These are phyloP conservation scores for Platerodrilus igneus DNA, from an alignment of 2,888 invertebrate species.

Conservation along the genomic window DNA sequence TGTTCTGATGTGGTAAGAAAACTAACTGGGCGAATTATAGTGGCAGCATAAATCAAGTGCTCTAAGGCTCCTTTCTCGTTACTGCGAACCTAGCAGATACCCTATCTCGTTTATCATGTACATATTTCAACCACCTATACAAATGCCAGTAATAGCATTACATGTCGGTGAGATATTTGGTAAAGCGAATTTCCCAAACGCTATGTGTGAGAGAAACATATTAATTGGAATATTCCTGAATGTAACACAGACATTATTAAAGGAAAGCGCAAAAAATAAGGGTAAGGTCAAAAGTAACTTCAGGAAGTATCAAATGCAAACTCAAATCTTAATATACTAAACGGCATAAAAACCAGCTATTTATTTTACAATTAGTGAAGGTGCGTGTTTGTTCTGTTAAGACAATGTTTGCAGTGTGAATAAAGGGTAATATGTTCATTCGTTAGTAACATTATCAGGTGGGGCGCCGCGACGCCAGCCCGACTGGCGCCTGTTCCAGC, in stretches of 20 bases:
- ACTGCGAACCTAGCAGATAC: conserved; percentile 20
- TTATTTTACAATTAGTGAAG: neutral
- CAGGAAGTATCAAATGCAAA: too few species aligned
- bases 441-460: conserved; percentile 26
- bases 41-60: conserved; percentile 25
- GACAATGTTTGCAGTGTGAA: conserved; percentile 18
- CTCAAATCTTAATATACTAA: too few species aligned
- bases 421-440: conserved; percentile 22
- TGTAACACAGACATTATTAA: conserved; percentile 1
- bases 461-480: conserved; percentile 33
- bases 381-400: conserved; percentile 8
- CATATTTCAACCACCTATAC: conserved; percentile 16
- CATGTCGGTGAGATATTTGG: conserved; percentile 5
- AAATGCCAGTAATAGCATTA: conserved; percentile 12
- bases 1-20: conserved; percentile 27
- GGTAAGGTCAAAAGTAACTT: too few species aligned
- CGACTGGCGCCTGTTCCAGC: conserved; percentile 38
- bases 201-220: neutral
- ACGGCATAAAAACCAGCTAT: neutral
- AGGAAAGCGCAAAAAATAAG: too few species aligned
- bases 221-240: neutral
- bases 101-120: conserved; percentile 24
- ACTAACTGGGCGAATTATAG: conserved; percentile 22
- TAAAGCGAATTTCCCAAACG: neutral
- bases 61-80: conserved; percentile 22